Percentiles rank a stretch among this genome's conserved stretches.
phyloP scores from a whole-genome alignment of 2,888 invertebrate genomes.

The Drosophila ochracea region DNA sequence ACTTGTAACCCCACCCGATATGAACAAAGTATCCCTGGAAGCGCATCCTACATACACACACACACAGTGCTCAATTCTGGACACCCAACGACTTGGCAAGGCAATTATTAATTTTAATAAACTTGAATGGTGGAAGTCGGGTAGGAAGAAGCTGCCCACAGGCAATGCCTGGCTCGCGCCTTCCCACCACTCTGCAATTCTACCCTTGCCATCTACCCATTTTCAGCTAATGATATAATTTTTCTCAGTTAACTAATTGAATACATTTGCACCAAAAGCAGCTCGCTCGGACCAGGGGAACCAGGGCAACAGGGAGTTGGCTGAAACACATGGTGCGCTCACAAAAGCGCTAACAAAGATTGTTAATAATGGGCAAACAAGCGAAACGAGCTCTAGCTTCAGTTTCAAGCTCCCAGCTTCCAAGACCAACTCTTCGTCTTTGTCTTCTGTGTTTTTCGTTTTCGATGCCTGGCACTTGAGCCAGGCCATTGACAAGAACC shows the following conservation, averaged over 20 bases:
- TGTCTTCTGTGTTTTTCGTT: constrained; percentile 10
- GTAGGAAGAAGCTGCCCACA: constrained; percentile 37
- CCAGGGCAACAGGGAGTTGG: background rate
- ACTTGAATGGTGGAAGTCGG: constrained; percentile 44
- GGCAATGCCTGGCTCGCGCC: constrained; percentile 14
- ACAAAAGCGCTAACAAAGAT: constrained; percentile 68
- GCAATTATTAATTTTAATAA: constrained; percentile 82
- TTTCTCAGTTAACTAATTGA: constrained; percentile 81
- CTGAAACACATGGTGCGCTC: constrained; percentile 58
- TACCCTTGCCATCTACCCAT: background rate
- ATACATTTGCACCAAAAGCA: constrained; percentile 71
- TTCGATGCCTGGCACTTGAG: constrained; percentile 36
- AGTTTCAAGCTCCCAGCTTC: background rate
- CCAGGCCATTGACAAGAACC: constrained; percentile 29
- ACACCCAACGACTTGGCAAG: constrained; percentile 58
- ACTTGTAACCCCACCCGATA: constrained; percentile 24
- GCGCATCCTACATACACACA: constrained; percentile 27
- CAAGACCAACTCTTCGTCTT: constrained; percentile 10
- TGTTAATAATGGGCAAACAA: constrained; percentile 81
- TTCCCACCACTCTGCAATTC: background rate
- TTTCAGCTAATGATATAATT: constrained; percentile 79
- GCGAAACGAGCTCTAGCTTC: constrained; percentile 54
- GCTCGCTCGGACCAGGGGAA: constrained; percentile 5
- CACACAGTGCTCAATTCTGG: constrained; percentile 14
- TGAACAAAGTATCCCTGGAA: constrained; percentile 38